A percentile compares a stretch with the other conserved stretches of the same genome.
These are phyloP conservation scores for Sitobion miscanthi DNA, from an alignment of 1,140 invertebrate species.

Conservation along the genomic window DNA sequence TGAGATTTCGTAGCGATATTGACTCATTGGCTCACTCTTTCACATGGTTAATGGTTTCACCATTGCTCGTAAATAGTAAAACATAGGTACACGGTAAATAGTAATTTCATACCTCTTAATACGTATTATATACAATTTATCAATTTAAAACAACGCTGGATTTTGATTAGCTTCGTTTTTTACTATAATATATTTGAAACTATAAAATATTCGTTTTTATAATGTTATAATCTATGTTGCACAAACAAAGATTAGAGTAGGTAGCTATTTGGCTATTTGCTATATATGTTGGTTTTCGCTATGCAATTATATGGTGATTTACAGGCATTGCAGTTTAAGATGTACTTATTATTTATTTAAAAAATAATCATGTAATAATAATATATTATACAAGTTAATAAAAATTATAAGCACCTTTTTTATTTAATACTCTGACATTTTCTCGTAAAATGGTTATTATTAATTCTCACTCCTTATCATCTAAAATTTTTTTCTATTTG, in stretches of 20 bases:
- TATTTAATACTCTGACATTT: background rate
- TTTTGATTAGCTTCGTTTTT: background rate
- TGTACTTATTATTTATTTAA: background rate
- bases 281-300: background rate
- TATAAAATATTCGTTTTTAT: background rate
- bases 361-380: background rate
- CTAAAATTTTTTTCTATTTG: background rate
- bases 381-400: background rate
- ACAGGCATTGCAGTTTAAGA: background rate
- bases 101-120: too few relatives aligned
- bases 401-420: background rate
- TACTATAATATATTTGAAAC: background rate
- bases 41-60: background rate
- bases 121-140: background rate
- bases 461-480: background rate
- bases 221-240: background rate
- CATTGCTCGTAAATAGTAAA: background rate
- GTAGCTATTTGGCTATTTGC: background rate
- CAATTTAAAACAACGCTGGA: background rate
- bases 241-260: background rate
- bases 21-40: background rate
- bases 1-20: background rate
- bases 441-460: background rate
- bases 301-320: background rate
- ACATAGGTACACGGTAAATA: background rate